These are phyloP conservation scores for Eriosoma lanigerum DNA, from an alignment of 1,140 invertebrate species.

Conservation along the genomic window DNA sequence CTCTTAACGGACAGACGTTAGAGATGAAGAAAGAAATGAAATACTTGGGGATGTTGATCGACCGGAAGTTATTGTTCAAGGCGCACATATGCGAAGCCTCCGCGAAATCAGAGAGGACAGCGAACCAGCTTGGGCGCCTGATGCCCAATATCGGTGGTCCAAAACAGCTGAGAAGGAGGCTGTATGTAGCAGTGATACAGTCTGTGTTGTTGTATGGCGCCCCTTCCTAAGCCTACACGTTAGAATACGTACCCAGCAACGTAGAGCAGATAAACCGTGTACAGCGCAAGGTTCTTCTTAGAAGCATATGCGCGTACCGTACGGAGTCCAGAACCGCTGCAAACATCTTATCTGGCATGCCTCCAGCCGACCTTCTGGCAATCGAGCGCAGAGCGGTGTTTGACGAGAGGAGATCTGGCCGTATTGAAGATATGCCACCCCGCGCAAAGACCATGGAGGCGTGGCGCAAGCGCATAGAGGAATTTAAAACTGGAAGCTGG, in stretches of 20 bases:
- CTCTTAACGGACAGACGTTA: background rate
- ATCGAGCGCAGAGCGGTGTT: background rate
- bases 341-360: background rate
- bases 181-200: background rate
- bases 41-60: background rate
- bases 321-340: background rate
- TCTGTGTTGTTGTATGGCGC: conserved; percentile 38
- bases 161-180: background rate
- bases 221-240: background rate
- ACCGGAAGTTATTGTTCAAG: background rate
- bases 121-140: background rate
- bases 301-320: conserved; percentile 5
- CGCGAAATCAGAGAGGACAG: too few relatives aligned
- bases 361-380: conserved; percentile 13
- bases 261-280: background rate
- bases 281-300: background rate
- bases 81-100: background rate
- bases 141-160: conserved; percentile 7
- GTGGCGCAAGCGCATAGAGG: too few relatives aligned
- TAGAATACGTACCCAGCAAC: background rate
- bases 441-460: too few relatives aligned
- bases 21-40: background rate
- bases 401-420: background rate
- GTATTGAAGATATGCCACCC: too few relatives aligned
- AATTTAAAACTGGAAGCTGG: background rate